Conservation (phyloP, 2,113 vertebrate genomes). For the Sakesphorus luctuosus region DNA sequence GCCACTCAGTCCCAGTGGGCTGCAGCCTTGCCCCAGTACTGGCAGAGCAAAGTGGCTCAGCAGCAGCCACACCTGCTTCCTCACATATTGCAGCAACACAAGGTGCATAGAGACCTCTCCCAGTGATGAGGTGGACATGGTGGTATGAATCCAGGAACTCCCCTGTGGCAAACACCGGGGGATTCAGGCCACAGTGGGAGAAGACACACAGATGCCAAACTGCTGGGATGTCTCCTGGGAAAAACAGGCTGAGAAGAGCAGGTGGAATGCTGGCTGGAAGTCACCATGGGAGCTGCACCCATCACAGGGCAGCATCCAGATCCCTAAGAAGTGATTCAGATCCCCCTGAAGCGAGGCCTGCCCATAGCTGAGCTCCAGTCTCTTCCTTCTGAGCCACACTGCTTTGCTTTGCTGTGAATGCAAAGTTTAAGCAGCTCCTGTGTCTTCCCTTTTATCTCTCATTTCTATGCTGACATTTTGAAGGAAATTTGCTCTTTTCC, state of each 20-base stretch:
- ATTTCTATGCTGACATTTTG: conserved; percentile 56
- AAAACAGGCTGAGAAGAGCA: background rate
- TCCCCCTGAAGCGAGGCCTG: background rate
- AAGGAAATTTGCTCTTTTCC: conserved; percentile 61
- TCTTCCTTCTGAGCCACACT: background rate
- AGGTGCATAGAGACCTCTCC: background rate
- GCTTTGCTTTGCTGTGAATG: background rate
- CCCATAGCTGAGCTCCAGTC: background rate
- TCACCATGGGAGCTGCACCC: background rate
- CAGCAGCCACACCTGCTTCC: background rate
- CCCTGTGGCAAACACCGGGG: fast-evolving
- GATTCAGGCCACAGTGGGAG: fast-evolving
- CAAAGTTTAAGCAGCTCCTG: background rate
- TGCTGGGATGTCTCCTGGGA: background rate
- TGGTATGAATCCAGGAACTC: background rate
- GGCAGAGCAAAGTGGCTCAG: background rate
- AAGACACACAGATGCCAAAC: background rate
- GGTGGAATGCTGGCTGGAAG: background rate
- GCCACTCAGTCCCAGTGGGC: background rate
- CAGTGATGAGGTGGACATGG: fast-evolving
- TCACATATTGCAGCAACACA: fast-evolving
- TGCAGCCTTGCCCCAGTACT: background rate
- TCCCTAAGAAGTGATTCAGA: background rate
- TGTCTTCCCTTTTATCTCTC: conserved; percentile 27
- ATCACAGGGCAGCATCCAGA: background rate